Evolutionary conservation across 1,140 invertebrate species (phyloP).

Genomic region (Drosophila obscura): DNA sequence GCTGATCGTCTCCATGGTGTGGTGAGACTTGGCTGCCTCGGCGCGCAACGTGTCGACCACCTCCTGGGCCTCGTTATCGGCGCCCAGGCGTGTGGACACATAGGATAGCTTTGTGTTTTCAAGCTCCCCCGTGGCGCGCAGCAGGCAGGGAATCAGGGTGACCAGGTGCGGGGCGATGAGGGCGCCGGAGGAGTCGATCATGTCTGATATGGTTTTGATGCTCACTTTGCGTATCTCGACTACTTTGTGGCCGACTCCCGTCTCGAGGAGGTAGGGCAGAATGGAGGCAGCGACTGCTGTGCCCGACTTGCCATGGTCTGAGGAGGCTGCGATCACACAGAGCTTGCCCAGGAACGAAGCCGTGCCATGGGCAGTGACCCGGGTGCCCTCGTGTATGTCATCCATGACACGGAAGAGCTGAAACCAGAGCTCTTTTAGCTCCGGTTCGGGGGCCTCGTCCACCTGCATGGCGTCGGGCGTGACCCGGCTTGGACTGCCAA

Average conservation of each 20-base stretch:
- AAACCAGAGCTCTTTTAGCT: constrained; percentile 90
- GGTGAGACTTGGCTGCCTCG: constrained; percentile 91
- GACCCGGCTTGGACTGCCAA: constrained; percentile 6
- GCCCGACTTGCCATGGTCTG: constrained; percentile 90
- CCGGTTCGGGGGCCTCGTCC: constrained; percentile 81
- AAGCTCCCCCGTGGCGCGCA: constrained; percentile 93
- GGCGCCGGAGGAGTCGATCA: constrained; percentile 91
- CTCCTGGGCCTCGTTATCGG: constrained; percentile 88
- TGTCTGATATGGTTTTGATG: constrained; percentile 92
- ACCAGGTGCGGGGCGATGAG: constrained; percentile 92
- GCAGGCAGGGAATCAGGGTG: constrained; percentile 91
- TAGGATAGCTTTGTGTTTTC: constrained; percentile 92
- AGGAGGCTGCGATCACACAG: constrained; percentile 91
- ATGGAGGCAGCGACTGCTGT: constrained; percentile 90
- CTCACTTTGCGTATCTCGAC: constrained; percentile 92
- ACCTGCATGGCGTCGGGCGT: constrained; percentile 49
- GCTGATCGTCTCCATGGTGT: constrained; percentile 94
- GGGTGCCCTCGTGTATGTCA: constrained; percentile 95
- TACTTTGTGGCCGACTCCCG: constrained; percentile 91
- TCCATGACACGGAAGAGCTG: constrained; percentile 95
- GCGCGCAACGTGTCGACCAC: constrained; percentile 91
- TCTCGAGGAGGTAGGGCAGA: constrained; percentile 91
- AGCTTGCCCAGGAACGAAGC: constrained; percentile 92
- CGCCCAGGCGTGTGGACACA: constrained; percentile 89
- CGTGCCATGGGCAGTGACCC: constrained; percentile 91